Conservation (phyloP, 2,113 vertebrate species). For the Cinclus cinclus region DNA sequence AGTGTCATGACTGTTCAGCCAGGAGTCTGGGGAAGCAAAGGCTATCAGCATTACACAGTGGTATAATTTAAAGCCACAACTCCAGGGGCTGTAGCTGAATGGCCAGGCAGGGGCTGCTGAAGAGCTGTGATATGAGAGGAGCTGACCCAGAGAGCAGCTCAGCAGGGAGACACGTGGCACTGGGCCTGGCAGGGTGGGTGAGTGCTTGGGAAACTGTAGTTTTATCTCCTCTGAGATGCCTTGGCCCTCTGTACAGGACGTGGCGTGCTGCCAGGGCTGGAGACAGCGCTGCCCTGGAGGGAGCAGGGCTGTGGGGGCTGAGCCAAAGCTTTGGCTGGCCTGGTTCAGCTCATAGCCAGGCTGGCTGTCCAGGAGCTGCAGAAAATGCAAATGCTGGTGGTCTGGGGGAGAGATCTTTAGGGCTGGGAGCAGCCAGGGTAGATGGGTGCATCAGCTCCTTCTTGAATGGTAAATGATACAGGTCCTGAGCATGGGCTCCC, state of each 20-base stretch:
- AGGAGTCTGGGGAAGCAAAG: background rate
- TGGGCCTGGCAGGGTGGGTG: conserved; percentile 5
- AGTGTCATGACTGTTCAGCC: background rate
- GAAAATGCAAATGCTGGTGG: rapidly evolving
- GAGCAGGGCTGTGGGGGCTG: background rate
- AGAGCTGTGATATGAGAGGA: background rate
- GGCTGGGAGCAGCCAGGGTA: background rate
- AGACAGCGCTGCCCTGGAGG: background rate
- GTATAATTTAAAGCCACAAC: background rate
- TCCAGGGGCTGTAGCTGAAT: background rate
- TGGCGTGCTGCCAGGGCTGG: background rate
- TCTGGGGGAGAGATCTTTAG: background rate
- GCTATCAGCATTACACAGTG: background rate
- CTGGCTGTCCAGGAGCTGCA: background rate
- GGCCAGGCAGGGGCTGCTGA: conserved; percentile 56
- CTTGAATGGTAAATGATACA: background rate
- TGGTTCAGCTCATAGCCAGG: background rate
- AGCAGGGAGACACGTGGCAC: rapidly evolving
- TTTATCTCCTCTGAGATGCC: conserved; percentile 23
- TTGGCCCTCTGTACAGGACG: background rate
- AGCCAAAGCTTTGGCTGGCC: background rate
- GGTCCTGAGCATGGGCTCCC: background rate
- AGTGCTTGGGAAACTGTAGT: background rate
- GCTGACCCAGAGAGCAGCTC: conserved; percentile 1
- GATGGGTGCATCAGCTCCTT: background rate